Conservation (phyloP, 53 echinoderm and acorn worm species). For the Mesocentrotus franciscanus region DNA sequence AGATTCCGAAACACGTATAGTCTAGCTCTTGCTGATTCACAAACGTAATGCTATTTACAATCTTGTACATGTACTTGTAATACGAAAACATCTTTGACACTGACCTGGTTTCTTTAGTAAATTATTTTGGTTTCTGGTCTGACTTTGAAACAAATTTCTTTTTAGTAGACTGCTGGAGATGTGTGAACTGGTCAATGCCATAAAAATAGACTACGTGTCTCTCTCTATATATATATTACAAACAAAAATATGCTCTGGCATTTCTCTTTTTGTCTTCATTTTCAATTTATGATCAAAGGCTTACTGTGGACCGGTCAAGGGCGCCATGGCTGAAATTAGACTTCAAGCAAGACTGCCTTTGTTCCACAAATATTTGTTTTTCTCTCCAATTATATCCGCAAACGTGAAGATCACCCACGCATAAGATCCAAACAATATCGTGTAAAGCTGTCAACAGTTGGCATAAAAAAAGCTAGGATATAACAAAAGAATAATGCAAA, state of each 20-base stretch:
- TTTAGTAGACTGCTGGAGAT: background rate
- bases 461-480: background rate
- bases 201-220: background rate
- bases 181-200: conserved; percentile 3
- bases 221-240: background rate
- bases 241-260: background rate
- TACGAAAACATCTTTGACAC: background rate
- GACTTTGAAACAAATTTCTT: background rate
- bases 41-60: background rate
- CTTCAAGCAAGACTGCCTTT: background rate
- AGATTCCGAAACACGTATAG: too few species aligned
- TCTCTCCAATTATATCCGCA: background rate
- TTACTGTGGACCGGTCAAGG: background rate
- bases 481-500: background rate
- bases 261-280: background rate
- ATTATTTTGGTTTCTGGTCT: background rate
- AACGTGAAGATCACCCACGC: background rate
- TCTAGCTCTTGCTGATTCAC: background rate
- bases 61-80: background rate
- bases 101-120: background rate
- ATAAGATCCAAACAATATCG: background rate
- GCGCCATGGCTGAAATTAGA: conserved; percentile 6
- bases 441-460: conserved; percentile 9
- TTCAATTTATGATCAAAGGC: background rate
- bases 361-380: conserved; percentile 37